Base-by-base conservation (phyloP, 1,140 invertebrate genomes). In the Trichonephila clavipes region DNA sequence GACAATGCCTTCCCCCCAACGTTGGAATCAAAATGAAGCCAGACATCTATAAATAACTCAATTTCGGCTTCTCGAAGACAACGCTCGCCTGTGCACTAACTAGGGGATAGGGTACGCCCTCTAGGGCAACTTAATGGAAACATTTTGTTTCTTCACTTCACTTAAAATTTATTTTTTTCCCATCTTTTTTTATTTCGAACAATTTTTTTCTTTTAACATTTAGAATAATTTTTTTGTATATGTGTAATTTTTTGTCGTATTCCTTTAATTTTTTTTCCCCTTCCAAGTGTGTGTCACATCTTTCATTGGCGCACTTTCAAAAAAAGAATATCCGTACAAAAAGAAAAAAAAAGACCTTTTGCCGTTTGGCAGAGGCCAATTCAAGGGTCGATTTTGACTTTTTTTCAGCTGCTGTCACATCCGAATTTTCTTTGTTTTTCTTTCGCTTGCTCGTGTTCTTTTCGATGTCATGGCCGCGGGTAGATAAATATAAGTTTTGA, bases 1-100 rank as follows among this genome's bases (percentile, higher is more conserved):
- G 64, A 82, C 72, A 77, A 51, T 77, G n/a, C 24, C 19, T 64
- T 64, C 89, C 89, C 66, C 34, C 44, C 82, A 51, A 58, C 83
- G 19, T 14, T 21, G 58, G 58, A 34, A 44, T 58, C 69, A 90
- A 90, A 90, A 90, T 51, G 89, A 90, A 90, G 44, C 72, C 44
- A 90, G 89, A 90, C 89, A 82, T 90, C 89, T 90, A 90, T 90
- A 90, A 90, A 90, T 90, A 90, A 90, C 89, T 90, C 89, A 90
- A 90, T 90, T 89, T 81, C 72, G 82, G 88, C 66, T 77, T 72
- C 88, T 69, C 51, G 8, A 12, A 89, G 58, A 82, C 89, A 77
- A 66, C 66, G 34, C 61, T 89, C 28, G 40, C 64, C 58, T 16
- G 18, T 82, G 40, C 34, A 62, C 89, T 90, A 90, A 90, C 89